phyloP scores from a whole-genome alignment of 2,888 invertebrate genomes.

The Norana najaformis region DNA sequence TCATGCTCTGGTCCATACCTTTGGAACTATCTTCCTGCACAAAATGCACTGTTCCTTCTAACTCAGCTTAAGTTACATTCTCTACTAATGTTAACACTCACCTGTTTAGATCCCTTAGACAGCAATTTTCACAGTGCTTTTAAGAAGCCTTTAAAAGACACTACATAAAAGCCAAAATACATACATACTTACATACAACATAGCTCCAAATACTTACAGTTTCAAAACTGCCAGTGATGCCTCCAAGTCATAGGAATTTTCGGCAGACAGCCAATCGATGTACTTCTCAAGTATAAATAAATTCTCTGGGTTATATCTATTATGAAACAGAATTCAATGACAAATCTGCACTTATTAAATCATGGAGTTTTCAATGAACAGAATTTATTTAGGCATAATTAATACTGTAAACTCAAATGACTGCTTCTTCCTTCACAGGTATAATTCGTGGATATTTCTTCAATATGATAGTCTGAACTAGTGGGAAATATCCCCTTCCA shows the following conservation, averaged over 20 bases:
- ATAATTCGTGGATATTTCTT: no score
- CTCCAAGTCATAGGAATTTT: slow-evolving; percentile 93
- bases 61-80: neutral
- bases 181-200: neutral
- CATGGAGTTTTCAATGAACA: neutral
- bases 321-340: neutral
- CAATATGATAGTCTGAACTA: no score
- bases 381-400: neutral
- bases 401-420: neutral
- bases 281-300: slow-evolving; percentile 85
- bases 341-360: neutral
- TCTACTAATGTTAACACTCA: no score
- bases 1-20: neutral
- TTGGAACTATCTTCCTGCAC: neutral
- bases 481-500: no score
- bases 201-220: slow-evolving; percentile 64
- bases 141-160: neutral
- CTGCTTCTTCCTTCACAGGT: neutral
- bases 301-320: slow-evolving; percentile 96
- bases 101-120: no score
- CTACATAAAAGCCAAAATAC: neutral
- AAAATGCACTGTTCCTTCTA: no score
- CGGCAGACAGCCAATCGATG: slow-evolving; percentile 87
- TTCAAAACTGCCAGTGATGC: slow-evolving; percentile 95
- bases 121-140: neutral